Evolutionary conservation across 2,797 vertebrate genomes (phyloP).

Genomic region (Zalophus californianus): DNA sequence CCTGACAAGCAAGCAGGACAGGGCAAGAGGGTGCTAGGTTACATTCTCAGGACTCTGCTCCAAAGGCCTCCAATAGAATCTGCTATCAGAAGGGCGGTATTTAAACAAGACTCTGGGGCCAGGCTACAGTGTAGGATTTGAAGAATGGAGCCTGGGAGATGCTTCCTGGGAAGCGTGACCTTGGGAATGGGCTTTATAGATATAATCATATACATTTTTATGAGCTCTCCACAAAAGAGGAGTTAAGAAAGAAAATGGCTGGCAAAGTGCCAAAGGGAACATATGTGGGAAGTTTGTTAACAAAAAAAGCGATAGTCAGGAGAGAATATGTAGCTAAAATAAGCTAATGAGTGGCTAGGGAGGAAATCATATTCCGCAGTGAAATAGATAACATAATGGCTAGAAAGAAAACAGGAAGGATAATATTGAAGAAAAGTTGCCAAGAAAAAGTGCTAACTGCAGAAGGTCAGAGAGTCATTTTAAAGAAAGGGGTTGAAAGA

Average conservation of each 20-base stretch:
- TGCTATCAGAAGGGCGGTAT: neutral
- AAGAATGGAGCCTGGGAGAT: neutral
- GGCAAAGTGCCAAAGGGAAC: conserved; percentile 58
- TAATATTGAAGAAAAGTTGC: conserved; percentile 32
- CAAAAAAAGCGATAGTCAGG: conserved; percentile 60
- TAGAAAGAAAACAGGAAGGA: conserved; percentile 79
- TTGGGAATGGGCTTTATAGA: neutral
- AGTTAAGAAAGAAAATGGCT: conserved; percentile 24
- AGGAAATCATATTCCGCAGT: conserved; percentile 65
- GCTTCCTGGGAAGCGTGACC: neutral
- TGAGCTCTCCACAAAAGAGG: conserved; percentile 14
- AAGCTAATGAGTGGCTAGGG: conserved; percentile 53
- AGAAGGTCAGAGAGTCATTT: conserved; percentile 48
- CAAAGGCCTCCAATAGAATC: neutral
- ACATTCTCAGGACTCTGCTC: neutral
- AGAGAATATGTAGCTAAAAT: conserved; percentile 80
- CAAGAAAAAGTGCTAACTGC: conserved; percentile 55
- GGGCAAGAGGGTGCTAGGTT: neutral
- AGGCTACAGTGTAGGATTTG: neutral
- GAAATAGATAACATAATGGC: conserved; percentile 70
- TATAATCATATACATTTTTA: neutral
- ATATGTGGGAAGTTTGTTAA: conserved; percentile 26
- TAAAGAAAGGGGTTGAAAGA: neutral
- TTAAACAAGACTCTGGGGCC: neutral
- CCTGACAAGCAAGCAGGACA: conserved; percentile 19